Base-by-base conservation (phyloP, 1,140 invertebrate species). In the Hylyphantes graminicola region DNA sequence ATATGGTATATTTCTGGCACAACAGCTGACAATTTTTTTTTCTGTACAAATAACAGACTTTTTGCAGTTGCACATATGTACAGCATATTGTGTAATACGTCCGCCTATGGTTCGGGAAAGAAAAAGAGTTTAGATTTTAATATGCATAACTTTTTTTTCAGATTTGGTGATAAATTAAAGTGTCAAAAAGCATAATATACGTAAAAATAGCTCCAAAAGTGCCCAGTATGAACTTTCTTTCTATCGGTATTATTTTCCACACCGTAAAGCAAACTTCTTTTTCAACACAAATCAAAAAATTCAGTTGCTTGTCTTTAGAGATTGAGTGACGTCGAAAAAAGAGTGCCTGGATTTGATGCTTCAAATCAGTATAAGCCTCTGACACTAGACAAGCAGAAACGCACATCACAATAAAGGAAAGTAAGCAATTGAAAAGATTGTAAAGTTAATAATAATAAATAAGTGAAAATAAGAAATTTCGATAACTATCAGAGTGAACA, bases 121-220 rank as follows among this genome's bases (percentile, higher is more conserved):
- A 35, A 35, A 35, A 5, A 1, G 5, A 35, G 35, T 35, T 35
- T 35, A 35, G 35, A 35, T 35, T 35, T 35, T 35, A 35, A 35
- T 35, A 35, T 35, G 35, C 35, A 35, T 35, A 35, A 35, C 35
- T 35, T 35, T 35, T 35, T 35, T 35, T 35, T 35, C 35, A 35
- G 35, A 35, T 35, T 35, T 35, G 35, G 35, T 35, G 35, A 35
- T 35, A 35, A 35, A 35, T 35, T 5, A 35, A 35, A 35, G 35
- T 35, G 35, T 35, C 35, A 35, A 35, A 35, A 35, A 61, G 57
- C 57, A 61, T 61, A 61, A 61, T 17, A 61, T 61, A 61, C 1
- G 57, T 61, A 61, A 61, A 61, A 61, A 61, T 61, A 17, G 57
- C 57, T 12, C 57, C 57, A 17, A 61, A 61, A 61, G 57, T 61